phyloP scores from a whole-genome alignment of 92 coral and sea anemone species.

The Paragorgia papillata region DNA sequence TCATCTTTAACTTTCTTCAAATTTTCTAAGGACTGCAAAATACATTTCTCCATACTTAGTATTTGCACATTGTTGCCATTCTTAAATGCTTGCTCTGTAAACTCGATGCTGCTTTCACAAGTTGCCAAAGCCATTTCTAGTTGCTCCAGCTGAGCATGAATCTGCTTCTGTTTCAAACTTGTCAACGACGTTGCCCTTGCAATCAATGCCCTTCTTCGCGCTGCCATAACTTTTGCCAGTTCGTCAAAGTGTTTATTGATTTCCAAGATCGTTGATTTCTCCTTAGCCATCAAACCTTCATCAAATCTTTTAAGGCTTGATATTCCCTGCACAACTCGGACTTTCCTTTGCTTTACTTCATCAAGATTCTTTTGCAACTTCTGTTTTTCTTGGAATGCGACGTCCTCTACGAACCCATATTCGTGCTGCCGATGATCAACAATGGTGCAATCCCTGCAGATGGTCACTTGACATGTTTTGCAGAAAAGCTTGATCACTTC shows the following conservation, averaged over 20 bases:
- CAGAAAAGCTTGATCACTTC: constrained; percentile 69
- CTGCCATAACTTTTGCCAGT: constrained; percentile 40
- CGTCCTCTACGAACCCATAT: constrained; percentile 61
- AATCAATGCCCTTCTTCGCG: constrained; percentile 11
- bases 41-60: constrained; percentile 49
- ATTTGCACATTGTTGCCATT: constrained; percentile 26
- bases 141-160: constrained; percentile 47
- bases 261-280: constrained; percentile 27
- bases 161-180: constrained; percentile 33
- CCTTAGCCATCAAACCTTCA: constrained; percentile 15
- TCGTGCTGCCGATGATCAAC: constrained; percentile 69
- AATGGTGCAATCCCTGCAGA: constrained; percentile 71
- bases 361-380: constrained; percentile 27
- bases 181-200: constrained; percentile 21
- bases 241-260: constrained; percentile 47
- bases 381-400: constrained; percentile 50
- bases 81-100: constrained; percentile 45
- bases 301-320: constrained; percentile 29
- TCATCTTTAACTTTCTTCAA: constrained; percentile 40
- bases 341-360: constrained; percentile 28
- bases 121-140: constrained; percentile 43
- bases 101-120: constrained; percentile 47
- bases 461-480: constrained; percentile 57
- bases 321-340: constrained; percentile 30
- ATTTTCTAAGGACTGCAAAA: constrained; percentile 43